phyloP scores from a whole-genome alignment of 2,113 vertebrate species.

The Paradoxurus hermaphroditus region DNA sequence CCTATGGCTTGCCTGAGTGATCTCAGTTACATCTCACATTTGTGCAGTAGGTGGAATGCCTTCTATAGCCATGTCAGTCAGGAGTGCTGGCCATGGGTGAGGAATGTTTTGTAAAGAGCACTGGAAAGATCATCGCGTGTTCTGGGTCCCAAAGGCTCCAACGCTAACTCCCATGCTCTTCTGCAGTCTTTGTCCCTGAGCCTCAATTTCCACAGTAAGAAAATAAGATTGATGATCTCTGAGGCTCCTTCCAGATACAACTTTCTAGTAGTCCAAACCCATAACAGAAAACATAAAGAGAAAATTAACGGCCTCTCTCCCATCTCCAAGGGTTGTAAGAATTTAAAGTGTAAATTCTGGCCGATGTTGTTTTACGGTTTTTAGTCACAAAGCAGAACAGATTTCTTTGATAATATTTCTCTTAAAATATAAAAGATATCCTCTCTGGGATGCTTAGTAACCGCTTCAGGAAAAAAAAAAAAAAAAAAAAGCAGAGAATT shows the following conservation, averaged over 20 bases:
- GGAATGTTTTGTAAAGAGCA: neutral
- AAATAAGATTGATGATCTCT: neutral
- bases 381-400: neutral
- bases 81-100: neutral
- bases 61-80: neutral
- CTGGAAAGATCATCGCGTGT: neutral
- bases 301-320: neutral
- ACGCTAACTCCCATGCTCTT: neutral
- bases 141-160: neutral
- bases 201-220: neutral
- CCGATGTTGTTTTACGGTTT: neutral
- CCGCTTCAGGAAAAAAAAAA: neutral
- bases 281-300: neutral
- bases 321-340: neutral
- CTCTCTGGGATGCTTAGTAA: neutral
- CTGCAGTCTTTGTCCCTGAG: neutral
- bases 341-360: neutral
- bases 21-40: neutral
- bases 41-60: neutral
- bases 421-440: neutral
- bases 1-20: neutral
- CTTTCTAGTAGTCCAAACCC: neutral
- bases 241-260: neutral
- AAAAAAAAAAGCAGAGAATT: neutral
- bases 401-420: slow-evolving; percentile 24